Conservation (phyloP, 23 tunicate genomes). For the Styela plicata region DNA sequence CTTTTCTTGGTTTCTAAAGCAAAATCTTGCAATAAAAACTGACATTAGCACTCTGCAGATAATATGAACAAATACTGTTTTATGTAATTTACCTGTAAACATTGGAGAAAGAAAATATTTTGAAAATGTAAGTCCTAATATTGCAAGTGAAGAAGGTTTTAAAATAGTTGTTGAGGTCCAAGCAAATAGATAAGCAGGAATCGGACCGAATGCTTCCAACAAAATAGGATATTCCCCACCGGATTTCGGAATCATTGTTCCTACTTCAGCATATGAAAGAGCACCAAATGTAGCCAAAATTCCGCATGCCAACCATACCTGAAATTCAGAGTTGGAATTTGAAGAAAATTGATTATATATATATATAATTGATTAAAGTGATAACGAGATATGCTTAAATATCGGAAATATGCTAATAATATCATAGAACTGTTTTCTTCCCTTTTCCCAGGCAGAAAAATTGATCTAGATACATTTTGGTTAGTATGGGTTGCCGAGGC, state of each 20-base stretch:
- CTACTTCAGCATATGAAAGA: slow-evolving; percentile 92
- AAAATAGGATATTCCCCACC: slow-evolving; percentile 98
- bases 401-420: no score
- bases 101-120: slow-evolving; percentile 77
- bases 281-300: slow-evolving; percentile 90
- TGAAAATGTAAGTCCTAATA: slow-evolving; percentile 88
- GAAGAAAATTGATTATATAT: no score
- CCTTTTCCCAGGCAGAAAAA: no score
- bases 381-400: no score
- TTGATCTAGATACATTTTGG: no score
- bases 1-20: no score
- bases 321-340: no score
- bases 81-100: slow-evolving; percentile 17
- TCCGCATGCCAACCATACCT: slow-evolving; percentile 91
- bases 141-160: slow-evolving; percentile 86
- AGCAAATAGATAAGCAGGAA: slow-evolving; percentile 95
- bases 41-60: neutral
- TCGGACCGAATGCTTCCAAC: slow-evolving; percentile 84
- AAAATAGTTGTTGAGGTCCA: slow-evolving; percentile 90
- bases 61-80: neutral
- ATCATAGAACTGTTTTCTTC: no score
- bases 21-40: no score
- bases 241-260: slow-evolving; percentile 96
- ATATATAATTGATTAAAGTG: no score
- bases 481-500: no score